Percentiles rank a stretch among this genome's conserved stretches.
Evolutionary conservation across 2,797 vertebrate species (phyloP).

Genomic region (Sebastes wilsoni): DNA sequence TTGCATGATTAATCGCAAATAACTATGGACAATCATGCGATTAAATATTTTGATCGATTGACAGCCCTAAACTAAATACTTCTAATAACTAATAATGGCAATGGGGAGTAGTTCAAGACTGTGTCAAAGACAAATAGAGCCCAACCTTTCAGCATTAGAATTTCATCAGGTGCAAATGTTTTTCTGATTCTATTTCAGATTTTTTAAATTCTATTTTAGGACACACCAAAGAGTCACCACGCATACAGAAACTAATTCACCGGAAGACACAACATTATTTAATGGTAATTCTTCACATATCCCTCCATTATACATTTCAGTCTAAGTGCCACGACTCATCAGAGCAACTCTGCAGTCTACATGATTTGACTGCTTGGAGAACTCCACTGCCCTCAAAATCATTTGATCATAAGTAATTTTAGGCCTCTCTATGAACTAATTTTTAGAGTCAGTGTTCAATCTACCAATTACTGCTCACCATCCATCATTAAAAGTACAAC

Average conservation of each 20-base stretch:
- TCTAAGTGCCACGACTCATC: not conserved
- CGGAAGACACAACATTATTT: not conserved
- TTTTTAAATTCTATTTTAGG: not conserved
- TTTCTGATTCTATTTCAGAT: not conserved
- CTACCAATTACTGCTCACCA: not conserved
- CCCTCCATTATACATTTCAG: not conserved
- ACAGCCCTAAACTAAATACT: not conserved
- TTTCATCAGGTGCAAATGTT: not conserved
- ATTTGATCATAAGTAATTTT: not conserved
- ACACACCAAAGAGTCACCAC: not conserved
- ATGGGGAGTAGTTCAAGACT: not conserved
- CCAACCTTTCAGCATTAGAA: not conserved
- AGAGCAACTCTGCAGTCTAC: not conserved
- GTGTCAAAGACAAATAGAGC: not conserved
- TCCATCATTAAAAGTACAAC: not conserved
- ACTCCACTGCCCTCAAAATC: no score
- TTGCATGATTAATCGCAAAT: no score
- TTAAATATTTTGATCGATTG: no score
- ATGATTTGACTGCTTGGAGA: not conserved
- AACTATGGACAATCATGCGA: no score
- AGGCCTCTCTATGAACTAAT: not conserved
- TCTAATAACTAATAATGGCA: not conserved
- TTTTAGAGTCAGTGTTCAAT: constrained; percentile 23
- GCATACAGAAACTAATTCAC: not conserved
- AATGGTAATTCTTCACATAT: not conserved